These are phyloP conservation scores for Melinaea menophilus DNA, from an alignment of 2,888 invertebrate species.

Conservation along the genomic window DNA sequence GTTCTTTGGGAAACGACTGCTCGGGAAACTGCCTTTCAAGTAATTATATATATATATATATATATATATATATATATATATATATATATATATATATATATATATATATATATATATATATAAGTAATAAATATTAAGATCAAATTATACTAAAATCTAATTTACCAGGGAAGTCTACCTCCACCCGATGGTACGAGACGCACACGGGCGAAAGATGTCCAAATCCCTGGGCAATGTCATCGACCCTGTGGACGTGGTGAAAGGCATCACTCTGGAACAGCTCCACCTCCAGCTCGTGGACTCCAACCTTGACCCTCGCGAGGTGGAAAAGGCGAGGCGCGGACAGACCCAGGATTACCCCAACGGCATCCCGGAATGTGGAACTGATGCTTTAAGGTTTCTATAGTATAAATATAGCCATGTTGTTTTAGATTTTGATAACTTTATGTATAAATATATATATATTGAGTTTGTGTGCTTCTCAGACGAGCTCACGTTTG, in stretches of 20 bases:
- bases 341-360: conserved; percentile 89
- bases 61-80: conserved; percentile 2
- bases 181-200: conserved; percentile 98
- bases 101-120: not conserved
- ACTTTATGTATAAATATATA: too few relatives aligned
- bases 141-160: too few relatives aligned
- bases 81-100: not conserved
- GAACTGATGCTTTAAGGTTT: conserved; percentile 93
- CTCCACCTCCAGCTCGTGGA: conserved; percentile 84
- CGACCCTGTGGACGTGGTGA: conserved; percentile 97
- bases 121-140: not conserved
- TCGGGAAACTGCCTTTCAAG: conserved; percentile 94
- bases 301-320: conserved; percentile 92
- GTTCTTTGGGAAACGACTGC: conserved; percentile 94
- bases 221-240: conserved; percentile 99
- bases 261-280: conserved; percentile 88
- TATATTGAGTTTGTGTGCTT: too few relatives aligned
- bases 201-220: conserved; percentile 99
- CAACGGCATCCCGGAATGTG: conserved; percentile 97
- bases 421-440: too few relatives aligned
- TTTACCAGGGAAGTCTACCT: conserved; percentile 87
- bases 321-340: conserved; percentile 85
- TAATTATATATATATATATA: too few relatives aligned
- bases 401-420: too few relatives aligned
- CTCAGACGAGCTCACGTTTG: too few relatives aligned